Percentiles rank a stretch among this genome's conserved stretches.
Evolutionary conservation across 2,113 vertebrate genomes (phyloP).

Genomic region (Micromys minutus): DNA sequence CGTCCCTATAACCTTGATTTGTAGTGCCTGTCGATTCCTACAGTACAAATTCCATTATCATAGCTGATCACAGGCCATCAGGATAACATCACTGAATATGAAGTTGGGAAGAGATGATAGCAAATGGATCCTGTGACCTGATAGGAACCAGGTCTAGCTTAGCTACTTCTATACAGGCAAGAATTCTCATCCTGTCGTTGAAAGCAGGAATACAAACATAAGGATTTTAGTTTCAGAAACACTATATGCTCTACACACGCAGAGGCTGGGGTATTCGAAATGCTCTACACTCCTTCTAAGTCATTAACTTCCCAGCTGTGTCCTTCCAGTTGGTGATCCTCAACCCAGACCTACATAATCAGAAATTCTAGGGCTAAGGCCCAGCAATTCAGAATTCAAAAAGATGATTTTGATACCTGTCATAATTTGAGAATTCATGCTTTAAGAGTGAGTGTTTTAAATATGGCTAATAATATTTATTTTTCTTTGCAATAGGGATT

Average conservation of each 20-base stretch:
- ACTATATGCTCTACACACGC: neutral
- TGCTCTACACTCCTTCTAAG: neutral
- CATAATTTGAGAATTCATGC: neutral
- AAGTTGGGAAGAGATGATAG: neutral
- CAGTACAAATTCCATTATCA: neutral
- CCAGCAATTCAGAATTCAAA: neutral
- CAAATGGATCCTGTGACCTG: neutral
- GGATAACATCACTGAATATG: neutral
- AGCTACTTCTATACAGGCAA: neutral
- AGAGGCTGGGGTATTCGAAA: neutral
- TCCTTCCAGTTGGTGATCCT: neutral
- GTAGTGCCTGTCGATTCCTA: neutral
- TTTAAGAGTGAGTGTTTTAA: neutral
- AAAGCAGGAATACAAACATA: neutral
- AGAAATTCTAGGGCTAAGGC: neutral
- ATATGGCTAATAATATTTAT: neutral
- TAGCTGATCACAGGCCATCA: neutral
- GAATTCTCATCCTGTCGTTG: neutral
- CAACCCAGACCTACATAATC: neutral
- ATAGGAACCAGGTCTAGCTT: neutral
- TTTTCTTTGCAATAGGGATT: neutral
- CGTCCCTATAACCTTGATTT: neutral
- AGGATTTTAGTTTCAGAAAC: neutral
- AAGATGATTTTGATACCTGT: neutral
- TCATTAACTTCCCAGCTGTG: neutral